These are phyloP conservation scores for Tichodroma muraria DNA, from an alignment of 2,113 vertebrate genomes.

Conservation along the genomic window DNA sequence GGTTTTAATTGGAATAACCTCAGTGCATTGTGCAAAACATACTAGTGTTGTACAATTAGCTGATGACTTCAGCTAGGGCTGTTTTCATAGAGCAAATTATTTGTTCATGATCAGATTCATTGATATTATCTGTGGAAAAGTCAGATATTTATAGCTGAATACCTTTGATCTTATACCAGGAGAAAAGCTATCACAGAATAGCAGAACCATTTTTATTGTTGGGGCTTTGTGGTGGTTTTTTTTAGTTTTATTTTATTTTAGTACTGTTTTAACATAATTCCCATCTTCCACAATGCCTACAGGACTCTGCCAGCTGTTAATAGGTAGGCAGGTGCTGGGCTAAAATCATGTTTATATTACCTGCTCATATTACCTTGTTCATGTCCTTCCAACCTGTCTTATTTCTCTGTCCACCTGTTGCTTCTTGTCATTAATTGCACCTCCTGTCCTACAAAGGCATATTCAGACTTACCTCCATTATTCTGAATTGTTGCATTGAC, in stretches of 20 bases:
- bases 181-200: background rate
- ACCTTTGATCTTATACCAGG: background rate
- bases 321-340: slow-evolving; percentile 35
- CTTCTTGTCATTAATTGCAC: slow-evolving; percentile 11
- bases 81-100: background rate
- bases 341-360: background rate
- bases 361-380: slow-evolving; percentile 40
- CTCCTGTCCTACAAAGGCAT: background rate
- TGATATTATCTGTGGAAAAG: background rate
- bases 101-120: background rate
- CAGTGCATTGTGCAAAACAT: background rate
- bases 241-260: background rate
- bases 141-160: background rate
- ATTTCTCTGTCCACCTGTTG: slow-evolving; percentile 36
- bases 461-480: background rate
- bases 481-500: background rate
- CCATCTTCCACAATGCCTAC: background rate
- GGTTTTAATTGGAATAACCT: background rate
- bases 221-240: background rate
- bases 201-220: background rate
- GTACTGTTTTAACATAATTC: background rate
- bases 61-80: background rate
- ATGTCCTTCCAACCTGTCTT: slow-evolving; percentile 22
- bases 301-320: background rate
- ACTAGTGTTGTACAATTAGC: background rate